A percentile compares a stretch with the other conserved stretches of the same genome.
Evolutionary conservation across 2,113 vertebrate species (phyloP).

Genomic region (Pituophis catenifer): DNA sequence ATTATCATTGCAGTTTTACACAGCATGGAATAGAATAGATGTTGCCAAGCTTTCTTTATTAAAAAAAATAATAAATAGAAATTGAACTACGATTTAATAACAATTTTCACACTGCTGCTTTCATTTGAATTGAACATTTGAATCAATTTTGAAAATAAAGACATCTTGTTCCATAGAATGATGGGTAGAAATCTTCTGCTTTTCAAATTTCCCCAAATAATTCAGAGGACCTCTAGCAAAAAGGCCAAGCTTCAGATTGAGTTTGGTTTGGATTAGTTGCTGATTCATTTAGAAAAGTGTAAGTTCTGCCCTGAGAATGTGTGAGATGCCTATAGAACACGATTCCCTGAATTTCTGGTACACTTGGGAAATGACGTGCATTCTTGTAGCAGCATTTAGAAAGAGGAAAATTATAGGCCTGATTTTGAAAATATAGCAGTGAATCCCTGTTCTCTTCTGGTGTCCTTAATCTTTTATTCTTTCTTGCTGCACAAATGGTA

Average conservation of each 20-base stretch:
- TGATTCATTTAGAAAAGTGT: not conserved
- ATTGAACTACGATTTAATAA: slow-evolving; percentile 31
- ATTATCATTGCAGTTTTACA: slow-evolving; percentile 2
- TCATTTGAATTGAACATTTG: not conserved
- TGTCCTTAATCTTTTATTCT: not conserved
- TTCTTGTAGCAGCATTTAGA: not conserved
- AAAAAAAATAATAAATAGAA: slow-evolving; percentile 12
- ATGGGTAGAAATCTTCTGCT: not conserved
- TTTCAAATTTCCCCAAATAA: not conserved
- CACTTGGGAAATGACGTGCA: not conserved
- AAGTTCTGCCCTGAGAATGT: not conserved
- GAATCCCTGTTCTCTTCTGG: not conserved
- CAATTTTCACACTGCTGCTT: not conserved
- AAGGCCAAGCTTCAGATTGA: not conserved
- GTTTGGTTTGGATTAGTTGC: not conserved
- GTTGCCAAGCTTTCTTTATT: slow-evolving; percentile 29
- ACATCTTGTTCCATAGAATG: not conserved
- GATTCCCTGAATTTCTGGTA: not conserved
- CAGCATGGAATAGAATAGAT: slow-evolving; percentile 31
- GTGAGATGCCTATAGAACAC: not conserved
- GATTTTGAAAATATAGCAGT: not conserved
- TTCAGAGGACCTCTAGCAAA: not conserved
- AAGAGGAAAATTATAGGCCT: not conserved
- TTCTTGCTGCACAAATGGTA: not conserved
- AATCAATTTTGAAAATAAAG: not conserved